Evolutionary conservation across 2,797 vertebrate species (phyloP), one percentile per base, ranked within the genome.

Genomic region (Kryptolebias ocellatus): DNA sequence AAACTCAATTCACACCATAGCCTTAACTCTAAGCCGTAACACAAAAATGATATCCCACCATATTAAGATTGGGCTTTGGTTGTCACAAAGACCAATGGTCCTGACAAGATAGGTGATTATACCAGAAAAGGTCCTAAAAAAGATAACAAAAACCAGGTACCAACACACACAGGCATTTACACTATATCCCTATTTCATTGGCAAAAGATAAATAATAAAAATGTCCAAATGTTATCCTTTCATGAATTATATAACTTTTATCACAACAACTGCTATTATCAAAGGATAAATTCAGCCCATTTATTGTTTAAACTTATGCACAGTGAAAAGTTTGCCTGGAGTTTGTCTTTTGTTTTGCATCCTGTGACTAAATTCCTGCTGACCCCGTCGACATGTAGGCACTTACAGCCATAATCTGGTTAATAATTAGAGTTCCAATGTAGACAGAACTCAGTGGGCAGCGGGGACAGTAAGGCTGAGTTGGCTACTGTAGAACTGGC

Each of bases 391-490:
- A 37, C 76, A 63, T 63, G 59, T 57, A 55, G 42, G 58, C 60
- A 62, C 67, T 60, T 75, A 64, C 28, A 73, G 82, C 86, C 71
- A 83, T 89, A 84, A 88, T 81, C 82, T 81, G 76, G 83, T 86
- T 87, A 89, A 90, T 89, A 84, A 90, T 89, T 84, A 79, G 78
- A 74, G 67, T 69, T 69, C 73, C 58, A 61, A 64, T 28, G 81
- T 54, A 89, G 89, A 88, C 88, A 6, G 72, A 54, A 64, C 88
- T 79, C 91, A 88, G 88, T 78, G 88, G 89, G 88, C 82, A 84
- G 88, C 73, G 84, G 87, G 91, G 91, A 90, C 91, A 87, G 87
- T 87, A 55, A 81, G 88, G 83, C 90, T 90, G 88, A 89, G 87
- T 88, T 60, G 78, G 80, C 71, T 90, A 92, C 90, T 88, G 91